These are phyloP conservation scores for Diorhabda elongata DNA, from an alignment of 1,140 invertebrate genomes.

Conservation along the genomic window DNA sequence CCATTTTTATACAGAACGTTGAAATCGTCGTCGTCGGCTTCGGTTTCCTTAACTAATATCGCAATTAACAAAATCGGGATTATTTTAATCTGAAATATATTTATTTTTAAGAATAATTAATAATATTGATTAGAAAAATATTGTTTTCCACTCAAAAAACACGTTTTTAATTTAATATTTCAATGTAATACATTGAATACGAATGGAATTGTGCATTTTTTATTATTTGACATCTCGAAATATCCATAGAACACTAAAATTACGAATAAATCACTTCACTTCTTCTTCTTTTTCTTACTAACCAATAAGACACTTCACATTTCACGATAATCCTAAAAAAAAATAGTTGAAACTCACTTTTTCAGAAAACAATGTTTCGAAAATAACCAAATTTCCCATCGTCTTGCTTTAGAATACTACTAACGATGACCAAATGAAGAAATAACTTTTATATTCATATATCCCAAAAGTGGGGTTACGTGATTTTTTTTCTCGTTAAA, in stretches of 20 bases:
- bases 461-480: conserved; percentile 30
- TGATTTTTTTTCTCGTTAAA: conserved; percentile 24
- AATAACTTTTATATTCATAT: conserved; percentile 32
- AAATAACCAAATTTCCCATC: neutral
- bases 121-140: neutral
- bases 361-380: conserved; percentile 8
- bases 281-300: neutral
- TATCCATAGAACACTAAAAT: neutral
- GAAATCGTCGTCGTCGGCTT: conserved; percentile 38
- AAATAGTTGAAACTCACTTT: conserved; percentile 23
- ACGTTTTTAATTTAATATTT: neutral
- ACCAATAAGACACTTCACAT: neutral
- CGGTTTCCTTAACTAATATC: conserved; percentile 9
- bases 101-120: neutral
- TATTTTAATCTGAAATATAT: conserved; percentile 6
- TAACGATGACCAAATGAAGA: conserved; percentile 26
- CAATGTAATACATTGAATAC: neutral
- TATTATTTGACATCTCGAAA: neutral
- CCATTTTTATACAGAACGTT: conserved; percentile 53
- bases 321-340: conserved; percentile 13
- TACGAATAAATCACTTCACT: no score
- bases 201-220: neutral
- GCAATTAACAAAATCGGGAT: conserved; percentile 7
- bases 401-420: neutral
- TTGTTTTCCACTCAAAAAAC: neutral